These are phyloP conservation scores for Lithosia quadra DNA, from an alignment of 2,888 invertebrate species.

Conservation along the genomic window DNA sequence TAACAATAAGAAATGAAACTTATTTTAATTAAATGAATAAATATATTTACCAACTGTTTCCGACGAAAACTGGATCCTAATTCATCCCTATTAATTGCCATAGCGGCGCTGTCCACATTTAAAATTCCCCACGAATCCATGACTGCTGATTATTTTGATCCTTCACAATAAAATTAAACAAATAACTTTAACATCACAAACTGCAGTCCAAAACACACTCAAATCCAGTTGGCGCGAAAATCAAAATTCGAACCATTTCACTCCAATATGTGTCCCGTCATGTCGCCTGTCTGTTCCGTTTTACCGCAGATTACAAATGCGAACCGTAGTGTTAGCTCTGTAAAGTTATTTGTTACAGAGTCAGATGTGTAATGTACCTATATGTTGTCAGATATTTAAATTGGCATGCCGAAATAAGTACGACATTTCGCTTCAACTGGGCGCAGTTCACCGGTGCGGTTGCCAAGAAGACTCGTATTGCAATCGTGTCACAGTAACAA, in stretches of 20 bases:
- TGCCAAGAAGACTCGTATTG: slow-evolving; percentile 85
- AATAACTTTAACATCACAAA: slow-evolving; percentile 18
- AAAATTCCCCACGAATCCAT: slow-evolving; percentile 93
- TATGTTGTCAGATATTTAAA: slow-evolving; percentile 74
- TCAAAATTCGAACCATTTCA: slow-evolving; percentile 44
- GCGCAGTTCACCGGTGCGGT: slow-evolving; percentile 67
- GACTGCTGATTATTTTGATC: slow-evolving; percentile 38
- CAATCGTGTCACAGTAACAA: slow-evolving; percentile 71
- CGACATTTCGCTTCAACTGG: slow-evolving; percentile 86
- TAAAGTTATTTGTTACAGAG: slow-evolving; percentile 59
- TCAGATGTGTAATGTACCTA: slow-evolving; percentile 63
- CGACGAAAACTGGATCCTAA: slow-evolving; percentile 84
- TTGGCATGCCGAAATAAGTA: slow-evolving; percentile 87
- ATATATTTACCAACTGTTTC: slow-evolving; percentile 73
- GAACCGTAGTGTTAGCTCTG: slow-evolving; percentile 56
- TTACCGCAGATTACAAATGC: slow-evolving; percentile 58
- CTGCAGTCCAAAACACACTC: slow-evolving; percentile 55
- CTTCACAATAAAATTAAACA: slow-evolving; percentile 50
- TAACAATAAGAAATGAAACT: no score
- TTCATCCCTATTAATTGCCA: slow-evolving; percentile 91
- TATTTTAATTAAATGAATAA: no score
- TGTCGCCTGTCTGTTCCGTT: slow-evolving; percentile 54
- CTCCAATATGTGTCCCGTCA: slow-evolving; percentile 53
- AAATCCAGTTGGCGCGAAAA: slow-evolving; percentile 66
- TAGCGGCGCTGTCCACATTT: slow-evolving; percentile 88